Evolutionary conservation across 2,888 invertebrate genomes (phyloP).

Genomic region (Melieria omissa): DNA sequence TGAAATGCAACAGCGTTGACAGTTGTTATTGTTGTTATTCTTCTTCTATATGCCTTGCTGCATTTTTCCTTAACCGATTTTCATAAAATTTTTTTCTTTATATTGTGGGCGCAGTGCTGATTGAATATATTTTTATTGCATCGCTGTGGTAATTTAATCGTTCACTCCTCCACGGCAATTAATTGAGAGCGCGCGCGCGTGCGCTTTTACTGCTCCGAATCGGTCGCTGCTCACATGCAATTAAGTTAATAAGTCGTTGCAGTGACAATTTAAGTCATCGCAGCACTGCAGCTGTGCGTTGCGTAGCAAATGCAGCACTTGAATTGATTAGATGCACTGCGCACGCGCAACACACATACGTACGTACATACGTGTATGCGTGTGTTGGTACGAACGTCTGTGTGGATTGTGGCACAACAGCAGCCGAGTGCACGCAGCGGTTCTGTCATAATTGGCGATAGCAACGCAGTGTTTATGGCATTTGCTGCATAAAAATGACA

Average conservation of each 20-base stretch:
- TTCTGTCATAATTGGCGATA: slow-evolving; percentile 26
- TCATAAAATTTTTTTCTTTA: not conserved
- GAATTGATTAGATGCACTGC: slow-evolving; percentile 21
- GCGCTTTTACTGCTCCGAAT: not conserved
- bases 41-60: not conserved
- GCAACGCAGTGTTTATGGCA: slow-evolving; percentile 20
- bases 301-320: slow-evolving; percentile 12
- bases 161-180: slow-evolving; percentile 25
- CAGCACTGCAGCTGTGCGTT: not conserved
- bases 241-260: slow-evolving; percentile 35
- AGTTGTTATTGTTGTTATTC: slow-evolving; percentile 37
- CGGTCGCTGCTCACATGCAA: slow-evolving; percentile 22
- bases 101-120: no score
- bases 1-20: slow-evolving; percentile 52
- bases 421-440: no score
- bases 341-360: not conserved
- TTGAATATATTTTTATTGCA: not conserved
- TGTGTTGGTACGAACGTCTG: not conserved
- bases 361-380: not conserved
- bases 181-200: slow-evolving; percentile 15
- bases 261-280: slow-evolving; percentile 25
- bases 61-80: not conserved
- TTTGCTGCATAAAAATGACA: slow-evolving; percentile 6
- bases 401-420: not conserved
- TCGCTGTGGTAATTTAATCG: slow-evolving; percentile 24